Evolutionary conservation across 2,797 vertebrate genomes (phyloP).

Genomic region (Peromyscus nudipes): DNA sequence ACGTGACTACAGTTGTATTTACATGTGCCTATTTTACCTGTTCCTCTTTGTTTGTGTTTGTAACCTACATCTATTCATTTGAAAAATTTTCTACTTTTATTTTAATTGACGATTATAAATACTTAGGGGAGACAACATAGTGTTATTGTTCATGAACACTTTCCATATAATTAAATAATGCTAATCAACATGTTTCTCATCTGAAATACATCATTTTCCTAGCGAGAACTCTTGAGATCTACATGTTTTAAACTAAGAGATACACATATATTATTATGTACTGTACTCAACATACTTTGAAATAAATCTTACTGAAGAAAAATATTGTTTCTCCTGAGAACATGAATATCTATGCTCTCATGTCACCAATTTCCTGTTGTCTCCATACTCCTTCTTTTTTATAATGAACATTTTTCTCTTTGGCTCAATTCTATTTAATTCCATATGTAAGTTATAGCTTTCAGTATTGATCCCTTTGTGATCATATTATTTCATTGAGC

Average conservation of each 20-base stretch:
- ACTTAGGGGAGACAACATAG: neutral
- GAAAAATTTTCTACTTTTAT: neutral
- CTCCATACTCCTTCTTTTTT: neutral
- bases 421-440: neutral
- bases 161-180: neutral
- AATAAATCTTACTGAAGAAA: neutral
- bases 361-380: neutral
- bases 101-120: neutral
- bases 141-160: neutral
- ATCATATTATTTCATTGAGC: neutral
- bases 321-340: neutral
- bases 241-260: neutral
- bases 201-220: neutral
- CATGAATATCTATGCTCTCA: neutral
- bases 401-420: neutral
- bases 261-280: neutral
- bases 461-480: neutral
- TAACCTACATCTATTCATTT: neutral
- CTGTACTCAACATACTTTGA: neutral
- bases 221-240: neutral
- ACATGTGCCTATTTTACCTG: neutral
- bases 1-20: neutral
- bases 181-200: neutral
- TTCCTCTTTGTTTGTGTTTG: neutral
- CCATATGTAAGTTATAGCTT: neutral